A percentile compares a stretch with the other conserved stretches of the same genome.
These are phyloP conservation scores for Brachionus manjavacas DNA, from an alignment of 1,140 invertebrate genomes.

Conservation along the genomic window DNA sequence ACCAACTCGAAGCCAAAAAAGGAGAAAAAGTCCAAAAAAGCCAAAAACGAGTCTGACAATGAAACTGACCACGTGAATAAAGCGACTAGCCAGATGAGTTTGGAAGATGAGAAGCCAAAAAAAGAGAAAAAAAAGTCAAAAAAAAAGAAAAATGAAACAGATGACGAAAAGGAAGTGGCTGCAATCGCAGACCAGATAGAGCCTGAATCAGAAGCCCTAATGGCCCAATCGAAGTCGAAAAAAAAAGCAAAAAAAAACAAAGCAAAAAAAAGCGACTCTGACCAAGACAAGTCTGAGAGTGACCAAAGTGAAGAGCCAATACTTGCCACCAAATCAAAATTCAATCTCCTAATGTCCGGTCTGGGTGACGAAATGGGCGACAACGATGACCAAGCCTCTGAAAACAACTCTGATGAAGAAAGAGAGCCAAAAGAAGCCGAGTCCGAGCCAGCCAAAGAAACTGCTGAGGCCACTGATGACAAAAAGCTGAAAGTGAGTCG, in stretches of 20 bases:
- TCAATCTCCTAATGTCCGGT: background rate
- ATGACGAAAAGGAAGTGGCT: background rate
- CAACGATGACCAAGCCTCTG: background rate
- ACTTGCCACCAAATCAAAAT: background rate
- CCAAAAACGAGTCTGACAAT: background rate
- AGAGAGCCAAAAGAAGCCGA: background rate
- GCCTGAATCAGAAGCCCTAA: background rate
- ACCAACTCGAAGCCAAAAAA: background rate
- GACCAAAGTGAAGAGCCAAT: background rate
- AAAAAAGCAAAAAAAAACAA: background rate
- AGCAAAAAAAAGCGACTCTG: background rate
- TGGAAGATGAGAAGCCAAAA: background rate
- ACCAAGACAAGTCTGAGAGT: background rate
- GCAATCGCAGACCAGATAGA: background rate
- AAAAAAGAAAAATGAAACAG: background rate
- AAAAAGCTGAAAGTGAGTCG: conserved; percentile 18
- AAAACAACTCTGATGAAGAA: background rate
- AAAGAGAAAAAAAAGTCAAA: conserved; percentile 1
- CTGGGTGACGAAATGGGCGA: background rate
- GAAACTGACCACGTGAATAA: background rate
- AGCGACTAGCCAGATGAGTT: background rate
- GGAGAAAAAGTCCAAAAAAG: conserved; percentile 1
- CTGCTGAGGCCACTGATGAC: background rate
- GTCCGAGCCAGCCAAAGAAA: background rate
- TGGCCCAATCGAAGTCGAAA: background rate